Conservation (phyloP, 2,113 vertebrate genomes). For the Daphoenositta chrysoptera region DNA sequence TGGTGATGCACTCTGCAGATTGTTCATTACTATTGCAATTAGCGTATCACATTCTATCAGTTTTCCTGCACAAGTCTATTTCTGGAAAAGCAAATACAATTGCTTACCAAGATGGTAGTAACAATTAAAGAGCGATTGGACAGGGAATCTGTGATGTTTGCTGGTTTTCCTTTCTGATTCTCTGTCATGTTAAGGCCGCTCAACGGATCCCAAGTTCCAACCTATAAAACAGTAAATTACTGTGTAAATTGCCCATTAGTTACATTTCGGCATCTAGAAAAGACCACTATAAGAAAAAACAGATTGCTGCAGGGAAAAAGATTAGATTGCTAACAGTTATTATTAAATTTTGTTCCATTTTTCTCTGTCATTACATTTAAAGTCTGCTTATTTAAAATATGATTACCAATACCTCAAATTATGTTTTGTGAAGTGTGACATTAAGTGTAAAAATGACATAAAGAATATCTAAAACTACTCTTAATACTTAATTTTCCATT, state of each 20-base stretch:
- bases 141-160: slow-evolving; percentile 93
- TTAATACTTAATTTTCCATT: slow-evolving; percentile 54
- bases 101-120: slow-evolving; percentile 93
- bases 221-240: slow-evolving; percentile 76
- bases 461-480: not conserved
- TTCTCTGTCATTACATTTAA: not conserved
- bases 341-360: slow-evolving; percentile 11
- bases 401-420: slow-evolving; percentile 31
- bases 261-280: not conserved
- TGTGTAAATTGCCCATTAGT: slow-evolving; percentile 19
- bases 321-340: not conserved
- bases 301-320: not conserved
- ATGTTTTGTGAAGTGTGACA: slow-evolving; percentile 13
- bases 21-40: not conserved
- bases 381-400: slow-evolving; percentile 34
- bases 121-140: slow-evolving; percentile 93
- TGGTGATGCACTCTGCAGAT: not conserved
- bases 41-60: not conserved
- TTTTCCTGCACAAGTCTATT: not conserved
- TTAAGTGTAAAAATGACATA: slow-evolving; percentile 35
- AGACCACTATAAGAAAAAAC: not conserved
- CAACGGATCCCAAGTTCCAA: slow-evolving; percentile 94
- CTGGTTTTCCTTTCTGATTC: slow-evolving; percentile 90
- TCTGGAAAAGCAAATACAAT: slow-evolving; percentile 16
- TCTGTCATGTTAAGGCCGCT: slow-evolving; percentile 98